These are phyloP conservation scores for Epizoanthus fatuus DNA, from an alignment of 92 coral and sea anemone genomes.

Conservation along the genomic window DNA sequence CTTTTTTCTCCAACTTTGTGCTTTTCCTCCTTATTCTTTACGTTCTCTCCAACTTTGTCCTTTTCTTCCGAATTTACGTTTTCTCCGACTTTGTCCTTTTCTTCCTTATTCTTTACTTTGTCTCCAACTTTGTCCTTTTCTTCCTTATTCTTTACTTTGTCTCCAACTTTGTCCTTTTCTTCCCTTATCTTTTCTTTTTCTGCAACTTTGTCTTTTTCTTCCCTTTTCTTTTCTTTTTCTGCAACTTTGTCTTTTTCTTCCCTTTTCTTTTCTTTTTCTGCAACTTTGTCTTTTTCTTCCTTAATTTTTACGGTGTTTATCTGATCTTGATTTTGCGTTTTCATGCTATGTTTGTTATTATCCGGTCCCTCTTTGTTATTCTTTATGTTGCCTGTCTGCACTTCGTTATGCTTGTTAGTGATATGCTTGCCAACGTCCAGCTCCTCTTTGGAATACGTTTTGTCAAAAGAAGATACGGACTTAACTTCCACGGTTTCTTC, in stretches of 20 bases:
- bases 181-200: not conserved
- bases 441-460: not conserved
- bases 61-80: too few species aligned
- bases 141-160: not conserved
- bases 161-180: not conserved
- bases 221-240: not conserved
- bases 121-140: not conserved
- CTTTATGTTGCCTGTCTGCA: not conserved
- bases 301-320: not conserved
- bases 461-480: not conserved
- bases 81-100: not conserved
- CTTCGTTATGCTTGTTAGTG: not conserved
- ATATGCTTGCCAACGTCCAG: too few species aligned
- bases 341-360: not conserved
- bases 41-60: not conserved
- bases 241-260: not conserved
- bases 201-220: not conserved
- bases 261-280: not conserved
- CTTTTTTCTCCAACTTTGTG: not conserved
- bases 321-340: too few species aligned
- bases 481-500: not conserved
- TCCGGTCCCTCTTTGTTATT: not conserved
- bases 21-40: not conserved
- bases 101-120: not conserved
- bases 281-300: not conserved